Conservation (phyloP, 2,113 vertebrate genomes). For the Apistogramma diplotaenia region DNA sequence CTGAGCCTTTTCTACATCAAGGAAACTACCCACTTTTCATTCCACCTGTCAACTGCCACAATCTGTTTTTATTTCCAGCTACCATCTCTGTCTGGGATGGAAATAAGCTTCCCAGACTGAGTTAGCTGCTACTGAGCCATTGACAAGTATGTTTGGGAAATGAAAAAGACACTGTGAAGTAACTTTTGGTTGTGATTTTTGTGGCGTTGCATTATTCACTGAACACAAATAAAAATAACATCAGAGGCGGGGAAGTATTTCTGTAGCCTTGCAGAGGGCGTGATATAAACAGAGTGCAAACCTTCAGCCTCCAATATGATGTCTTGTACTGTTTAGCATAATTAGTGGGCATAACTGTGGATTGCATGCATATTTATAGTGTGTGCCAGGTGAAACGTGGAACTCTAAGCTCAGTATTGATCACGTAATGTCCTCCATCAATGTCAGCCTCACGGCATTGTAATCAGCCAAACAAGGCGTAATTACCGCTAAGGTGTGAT, state of each 20-base stretch:
- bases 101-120: slow-evolving; percentile 37
- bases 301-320: background rate
- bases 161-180: slow-evolving; percentile 59
- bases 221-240: slow-evolving; percentile 61
- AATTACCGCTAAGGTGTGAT: slow-evolving; percentile 30
- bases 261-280: background rate
- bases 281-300: background rate
- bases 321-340: background rate
- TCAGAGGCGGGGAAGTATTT: slow-evolving; percentile 22
- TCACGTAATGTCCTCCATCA: slow-evolving; percentile 21
- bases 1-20: slow-evolving; percentile 66
- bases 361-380: background rate
- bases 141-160: slow-evolving; percentile 60
- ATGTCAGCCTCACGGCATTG: background rate
- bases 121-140: slow-evolving; percentile 46
- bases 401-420: slow-evolving; percentile 2
- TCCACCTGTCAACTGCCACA: slow-evolving; percentile 70
- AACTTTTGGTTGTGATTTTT: slow-evolving; percentile 40
- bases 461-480: slow-evolving; percentile 34
- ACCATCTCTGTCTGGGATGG: slow-evolving; percentile 53
- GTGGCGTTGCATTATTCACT: slow-evolving; percentile 41
- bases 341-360: slow-evolving; percentile 5
- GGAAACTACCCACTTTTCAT: slow-evolving; percentile 66
- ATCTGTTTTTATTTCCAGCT: slow-evolving; percentile 64
- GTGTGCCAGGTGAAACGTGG: background rate